Base-by-base conservation (phyloP, 2,888 invertebrate species). In the Lepidocyrtoides sp. region DNA sequence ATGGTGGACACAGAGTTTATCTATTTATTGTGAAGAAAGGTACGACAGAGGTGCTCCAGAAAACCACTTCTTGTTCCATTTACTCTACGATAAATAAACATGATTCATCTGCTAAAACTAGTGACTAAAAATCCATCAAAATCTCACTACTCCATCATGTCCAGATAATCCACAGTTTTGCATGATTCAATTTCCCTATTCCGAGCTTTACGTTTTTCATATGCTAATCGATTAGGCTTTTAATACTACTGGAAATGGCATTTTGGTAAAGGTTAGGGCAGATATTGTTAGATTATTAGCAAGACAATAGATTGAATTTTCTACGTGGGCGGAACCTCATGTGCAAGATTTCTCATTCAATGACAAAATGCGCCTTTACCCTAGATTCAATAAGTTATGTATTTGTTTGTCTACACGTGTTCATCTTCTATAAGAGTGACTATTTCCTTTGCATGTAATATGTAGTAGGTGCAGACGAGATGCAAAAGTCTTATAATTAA, bases 171-270 rank as follows among this genome's bases (percentile, higher is more conserved):
- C n/a, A 57, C 5, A 5, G 20, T 48, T 10, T 48, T 48, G 12
- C n/a, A n/a, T n/a, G n/a, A n/a, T n/a, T 57, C 57, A 29, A 7
- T 10, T 2, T 29, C 29, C 63, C 2, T 14, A 3, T 14, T 63
- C 4, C 10, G 1, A 36, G 29, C 7, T 69, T 66, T 66, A 23
- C 63, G 0, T 32, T 32, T 2, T 32, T 32, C 4, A 69, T 17
- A 69, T 69, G 36, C 66, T 69, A 36, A 69, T 36, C 36, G 12
- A 36, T 69, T 69, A n/a, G 66, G 12, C 66, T 69, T 69, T 17
- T 8, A 14, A 69, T 17, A 17, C n/a, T n/a, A n/a, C n/a, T 69
- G 8, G n/a, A 69, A 69, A 5, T 60, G 66, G 23, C 2, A 69
- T 69, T 69, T 14, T 14, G 29, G 14, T 0, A 69, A 36, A 36